Evolutionary conservation across 2,797 vertebrate genomes (phyloP), one percentile per base, ranked within the genome.

Genomic region (Myotis findleyi): DNA sequence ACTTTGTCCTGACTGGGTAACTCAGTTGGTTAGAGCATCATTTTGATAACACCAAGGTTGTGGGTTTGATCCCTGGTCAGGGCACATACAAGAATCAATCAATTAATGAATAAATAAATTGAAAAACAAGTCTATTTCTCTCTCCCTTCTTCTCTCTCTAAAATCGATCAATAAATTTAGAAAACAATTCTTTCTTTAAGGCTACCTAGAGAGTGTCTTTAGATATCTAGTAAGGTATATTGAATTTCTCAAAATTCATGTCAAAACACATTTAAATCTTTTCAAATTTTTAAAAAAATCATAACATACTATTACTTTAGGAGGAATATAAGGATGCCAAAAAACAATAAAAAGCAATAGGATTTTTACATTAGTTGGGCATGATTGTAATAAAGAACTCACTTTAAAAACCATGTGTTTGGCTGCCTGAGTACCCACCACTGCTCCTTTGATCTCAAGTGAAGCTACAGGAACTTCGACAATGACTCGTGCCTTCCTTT

Each of bases 201-300:
- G 7, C 25, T 36, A 33, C 13, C 5, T 53, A 27, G 13, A 53
- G 16, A 33, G 0, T 68, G 7, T 81, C 47, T 84, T n/a, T 49
- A 66, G n/a, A 69, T 73, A 51, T 30, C 11, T 83, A 18, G 10
- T 57, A 55, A 93, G 13, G 20, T 77, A 21, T 71, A 75, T 20
- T 64, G 47, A 90, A 79, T 93, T 79, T 66, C 75, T 93, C 71
- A 73, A 41, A 86, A 96, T 38, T 30, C n/a, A 82, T 18, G 23
- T 76, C 36, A 89, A 87, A 86, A 57, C 5, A 76, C 90, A 7
- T 71, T 93, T 62, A 71, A 77, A 73, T 83, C 16, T 55, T 33
- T 75, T 88, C 66, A 44, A 55, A 6, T 14, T 49, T 14, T 49
- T 23, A 41, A 27, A 41, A 64, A 59, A 66, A 64, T 73, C 4